These are phyloP conservation scores for Orchestia grillus DNA, from an alignment of 1,140 invertebrate genomes.

Conservation along the genomic window DNA sequence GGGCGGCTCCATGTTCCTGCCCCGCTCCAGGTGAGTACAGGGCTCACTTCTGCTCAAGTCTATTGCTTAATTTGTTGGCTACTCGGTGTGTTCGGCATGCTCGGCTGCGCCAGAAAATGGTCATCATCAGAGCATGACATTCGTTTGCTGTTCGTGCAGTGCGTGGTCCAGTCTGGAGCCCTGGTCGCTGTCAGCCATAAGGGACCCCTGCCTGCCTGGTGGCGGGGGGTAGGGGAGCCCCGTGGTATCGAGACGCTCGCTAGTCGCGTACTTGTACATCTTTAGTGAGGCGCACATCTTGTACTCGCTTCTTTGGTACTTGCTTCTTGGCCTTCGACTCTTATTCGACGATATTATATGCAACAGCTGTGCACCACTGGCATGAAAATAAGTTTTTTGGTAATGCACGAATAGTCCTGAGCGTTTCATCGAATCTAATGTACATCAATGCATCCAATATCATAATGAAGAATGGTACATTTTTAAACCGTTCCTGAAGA, in stretches of 20 bases:
- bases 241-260: neutral
- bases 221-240: neutral
- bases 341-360: neutral
- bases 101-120: neutral
- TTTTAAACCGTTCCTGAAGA: no score
- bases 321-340: no score
- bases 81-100: neutral
- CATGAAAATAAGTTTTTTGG: no score
- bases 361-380: no score
- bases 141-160: neutral
- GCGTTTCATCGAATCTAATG: no score
- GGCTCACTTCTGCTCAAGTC: neutral
- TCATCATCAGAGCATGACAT: neutral
- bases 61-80: neutral
- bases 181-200: neutral
- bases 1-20: slow-evolving; percentile 89
- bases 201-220: neutral
- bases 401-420: no score
- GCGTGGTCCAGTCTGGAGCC: neutral
- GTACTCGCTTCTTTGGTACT: no score
- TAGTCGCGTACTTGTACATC: neutral
- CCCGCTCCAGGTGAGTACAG: slow-evolving; percentile 81
- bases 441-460: no score
- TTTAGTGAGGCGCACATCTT: no score
- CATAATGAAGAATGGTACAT: no score